Evolutionary conservation across 1,140 invertebrate genomes (phyloP).

Genomic region (Caligus rogercresseyi): DNA sequence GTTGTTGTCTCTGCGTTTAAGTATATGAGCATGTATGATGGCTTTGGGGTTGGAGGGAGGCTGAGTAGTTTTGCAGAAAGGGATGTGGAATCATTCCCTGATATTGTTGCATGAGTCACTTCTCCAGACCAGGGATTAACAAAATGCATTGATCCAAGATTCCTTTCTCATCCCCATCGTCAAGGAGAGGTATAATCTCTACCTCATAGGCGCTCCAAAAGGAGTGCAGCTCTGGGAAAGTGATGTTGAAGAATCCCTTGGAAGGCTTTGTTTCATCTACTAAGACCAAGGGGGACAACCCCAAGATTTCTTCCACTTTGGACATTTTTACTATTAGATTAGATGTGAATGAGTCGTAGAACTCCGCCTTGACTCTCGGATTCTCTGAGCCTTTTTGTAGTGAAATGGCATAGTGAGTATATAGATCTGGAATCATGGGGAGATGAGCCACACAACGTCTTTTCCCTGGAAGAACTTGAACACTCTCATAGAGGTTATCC

Average conservation of each 20-base stretch:
- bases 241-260: constrained; percentile 39
- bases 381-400: constrained; percentile 39
- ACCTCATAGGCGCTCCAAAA: constrained; percentile 41
- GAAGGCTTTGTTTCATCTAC: constrained; percentile 32
- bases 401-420: constrained; percentile 50
- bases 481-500: constrained; percentile 39
- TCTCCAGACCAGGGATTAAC: constrained; percentile 12
- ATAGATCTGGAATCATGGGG: constrained; percentile 38
- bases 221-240: constrained; percentile 35
- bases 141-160: constrained; percentile 6
- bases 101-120: constrained; percentile 12
- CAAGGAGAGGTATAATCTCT: neutral
- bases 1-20: constrained; percentile 11
- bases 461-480: constrained; percentile 32
- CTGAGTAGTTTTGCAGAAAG: constrained; percentile 5
- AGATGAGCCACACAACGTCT: constrained; percentile 42
- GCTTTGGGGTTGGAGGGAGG: neutral
- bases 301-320: constrained; percentile 30
- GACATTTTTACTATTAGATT: neutral
- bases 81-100: neutral
- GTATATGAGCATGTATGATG: neutral
- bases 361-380: constrained; percentile 38
- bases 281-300: constrained; percentile 33
- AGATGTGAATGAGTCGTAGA: constrained; percentile 37
- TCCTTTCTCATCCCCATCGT: neutral